Conservation (phyloP, 2,888 invertebrate species). For the Cheilosia vernalis region DNA sequence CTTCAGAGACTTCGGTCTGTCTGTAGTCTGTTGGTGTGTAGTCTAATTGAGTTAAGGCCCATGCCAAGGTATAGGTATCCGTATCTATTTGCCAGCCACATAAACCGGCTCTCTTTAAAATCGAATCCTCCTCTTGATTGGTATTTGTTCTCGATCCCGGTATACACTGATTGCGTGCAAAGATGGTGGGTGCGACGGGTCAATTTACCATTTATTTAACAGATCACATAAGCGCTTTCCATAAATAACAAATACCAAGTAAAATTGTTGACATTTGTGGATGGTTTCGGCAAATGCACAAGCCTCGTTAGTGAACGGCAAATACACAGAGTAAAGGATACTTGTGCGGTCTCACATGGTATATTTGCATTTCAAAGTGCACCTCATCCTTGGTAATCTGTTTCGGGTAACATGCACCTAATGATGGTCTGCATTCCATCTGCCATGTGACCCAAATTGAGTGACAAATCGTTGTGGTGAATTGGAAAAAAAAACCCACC, state of each 20-base stretch:
- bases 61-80: constrained; percentile 33
- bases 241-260: constrained; percentile 48
- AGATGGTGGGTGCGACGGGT: background rate
- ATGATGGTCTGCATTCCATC: background rate
- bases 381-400: background rate
- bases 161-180: background rate
- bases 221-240: constrained; percentile 32
- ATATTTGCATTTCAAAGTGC: constrained; percentile 35
- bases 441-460: background rate
- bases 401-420: background rate
- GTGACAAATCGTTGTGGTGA: constrained; percentile 23
- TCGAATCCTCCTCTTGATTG: constrained; percentile 56
- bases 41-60: constrained; percentile 46
- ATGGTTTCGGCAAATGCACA: constrained; percentile 18
- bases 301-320: constrained; percentile 25
- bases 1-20: constrained; percentile 9
- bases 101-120: background rate
- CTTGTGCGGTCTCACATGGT: constrained; percentile 7
- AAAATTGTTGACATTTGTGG: constrained; percentile 46
- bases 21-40: background rate
- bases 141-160: constrained; percentile 18
- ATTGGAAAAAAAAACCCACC: background rate
- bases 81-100: constrained; percentile 21
- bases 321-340: constrained; percentile 5
- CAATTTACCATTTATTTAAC: constrained; percentile 21